These are phyloP conservation scores for Leptatherina wallacei DNA, from an alignment of 2,797 vertebrate genomes.

Conservation along the genomic window DNA sequence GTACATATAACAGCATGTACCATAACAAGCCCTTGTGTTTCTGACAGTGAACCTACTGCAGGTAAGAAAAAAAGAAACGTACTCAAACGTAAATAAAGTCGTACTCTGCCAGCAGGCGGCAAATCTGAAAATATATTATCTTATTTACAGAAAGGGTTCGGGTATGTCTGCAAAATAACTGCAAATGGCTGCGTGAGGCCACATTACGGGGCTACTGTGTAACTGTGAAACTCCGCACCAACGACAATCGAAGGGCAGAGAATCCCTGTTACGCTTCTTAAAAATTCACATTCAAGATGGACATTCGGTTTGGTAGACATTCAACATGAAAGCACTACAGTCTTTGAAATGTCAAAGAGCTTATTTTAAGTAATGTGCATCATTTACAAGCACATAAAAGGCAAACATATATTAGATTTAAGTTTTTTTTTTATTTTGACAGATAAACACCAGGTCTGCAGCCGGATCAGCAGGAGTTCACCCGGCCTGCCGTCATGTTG, in stretches of 20 bases:
- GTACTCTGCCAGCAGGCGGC: slow-evolving; percentile 93
- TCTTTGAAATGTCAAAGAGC: slow-evolving; percentile 61
- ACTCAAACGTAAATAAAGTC: slow-evolving; percentile 85
- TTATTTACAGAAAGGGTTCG: slow-evolving; percentile 60
- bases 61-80: slow-evolving; percentile 78
- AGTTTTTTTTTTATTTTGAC: slow-evolving; percentile 38
- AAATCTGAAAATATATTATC: slow-evolving; percentile 85
- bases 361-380: slow-evolving; percentile 51
- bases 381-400: slow-evolving; percentile 62
- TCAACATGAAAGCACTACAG: slow-evolving; percentile 51
- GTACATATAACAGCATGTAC: slow-evolving; percentile 57
- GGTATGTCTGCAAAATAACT: slow-evolving; percentile 31
- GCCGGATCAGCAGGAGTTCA: slow-evolving; percentile 85
- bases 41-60: slow-evolving; percentile 82
- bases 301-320: slow-evolving; percentile 68
- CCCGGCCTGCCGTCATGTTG: slow-evolving; percentile 79
- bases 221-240: slow-evolving; percentile 61
- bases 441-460: background rate
- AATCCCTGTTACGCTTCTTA: slow-evolving; percentile 12
- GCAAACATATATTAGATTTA: slow-evolving; percentile 21
- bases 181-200: slow-evolving; percentile 30
- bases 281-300: slow-evolving; percentile 67
- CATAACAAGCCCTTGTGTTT: slow-evolving; percentile 85
- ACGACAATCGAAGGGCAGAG: too few relatives aligned
- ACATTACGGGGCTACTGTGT: slow-evolving; percentile 42